Percentiles rank a stretch among this genome's conserved stretches.
Conservation (phyloP, 1,140 invertebrate species). For the Bilobella aurantiaca region DNA sequence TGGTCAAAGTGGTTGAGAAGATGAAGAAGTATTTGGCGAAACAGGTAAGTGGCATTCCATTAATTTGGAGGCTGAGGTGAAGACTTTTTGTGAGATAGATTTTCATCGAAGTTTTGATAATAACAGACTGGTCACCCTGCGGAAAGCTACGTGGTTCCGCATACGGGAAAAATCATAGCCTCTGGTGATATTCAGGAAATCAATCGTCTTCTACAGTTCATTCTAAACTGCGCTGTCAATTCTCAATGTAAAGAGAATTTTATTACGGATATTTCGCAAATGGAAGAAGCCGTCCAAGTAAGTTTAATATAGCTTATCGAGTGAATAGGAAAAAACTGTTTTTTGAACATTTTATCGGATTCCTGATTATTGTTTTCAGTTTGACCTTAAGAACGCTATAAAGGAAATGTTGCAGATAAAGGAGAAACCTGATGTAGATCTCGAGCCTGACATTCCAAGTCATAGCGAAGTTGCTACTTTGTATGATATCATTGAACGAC, state of each 20-base stretch:
- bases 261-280: conserved; percentile 16
- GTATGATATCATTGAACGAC: conserved; percentile 1
- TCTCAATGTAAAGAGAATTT: conserved; percentile 69
- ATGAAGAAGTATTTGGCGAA: conserved; percentile 30
- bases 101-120: too few species aligned
- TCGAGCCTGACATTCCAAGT: conserved; percentile 17
- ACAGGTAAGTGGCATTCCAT: conserved; percentile 24
- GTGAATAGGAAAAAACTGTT: neutral
- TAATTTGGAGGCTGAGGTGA: too few species aligned
- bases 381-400: conserved; percentile 8
- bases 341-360: neutral
- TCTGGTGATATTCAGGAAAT: conserved; percentile 57
- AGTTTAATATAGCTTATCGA: too few species aligned
- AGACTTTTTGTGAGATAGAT: too few species aligned
- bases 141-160: conserved; percentile 19
- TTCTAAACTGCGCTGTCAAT: conserved; percentile 90
- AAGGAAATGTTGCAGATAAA: conserved; percentile 5
- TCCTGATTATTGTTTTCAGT: conserved; percentile 5
- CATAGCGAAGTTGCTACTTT: neutral
- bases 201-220: conserved; percentile 71
- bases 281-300: conserved; percentile 21
- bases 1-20: conserved; percentile 26
- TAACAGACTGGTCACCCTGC: conserved; percentile 25
- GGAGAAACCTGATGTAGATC: conserved; percentile 9
- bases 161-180: conserved; percentile 26